Base-by-base conservation (phyloP, 2,888 invertebrate species). In the Clepsis dumicolana region DNA sequence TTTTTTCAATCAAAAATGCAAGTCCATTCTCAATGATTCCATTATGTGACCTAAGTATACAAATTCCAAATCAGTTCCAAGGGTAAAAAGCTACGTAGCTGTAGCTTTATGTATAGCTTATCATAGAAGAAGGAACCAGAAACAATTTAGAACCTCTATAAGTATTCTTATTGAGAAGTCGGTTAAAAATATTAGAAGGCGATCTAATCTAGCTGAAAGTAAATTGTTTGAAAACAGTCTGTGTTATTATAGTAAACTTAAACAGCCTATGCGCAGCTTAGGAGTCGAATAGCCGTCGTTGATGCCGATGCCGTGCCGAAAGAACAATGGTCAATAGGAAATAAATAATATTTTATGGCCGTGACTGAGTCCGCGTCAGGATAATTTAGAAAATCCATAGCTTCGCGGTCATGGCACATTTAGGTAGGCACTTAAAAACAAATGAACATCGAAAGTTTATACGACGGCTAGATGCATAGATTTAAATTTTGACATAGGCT, bases 291-390 rank as follows among this genome's bases (percentile, higher is more conserved):
- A 12, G 41, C 60, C 48, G 52, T 35, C 54, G 65, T 59, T 25
- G 21, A 21, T 8, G 10, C 38, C 18, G 38, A 50, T 35, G 57
- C 29, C 53, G 52, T 41, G 54, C 54, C 48, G 44, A 65, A 65
- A 56, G 71, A 71, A 71, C 71, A 71, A 71, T 71, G 54, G n/a
- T 50, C 69, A 71, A 68, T 69, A 64, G 65, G 41, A 69, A 63
- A 71, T 71, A 71, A 71, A 71, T 71, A 65, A 71, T 69, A 60
- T 71, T 71, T 65, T 60, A 69, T 18, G 32, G 63, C 59, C 29
- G 44, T 59, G 21, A n/a, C 29, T 52, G 16, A 29, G 21, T 18
- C 21, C 29, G 41, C 59, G 56, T 35, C 35, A 35, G 56, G 32
- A 24, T 56, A 56, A 56, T 56, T 56, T 32, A 64, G 59, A 59